Evolutionary conservation across 2,797 vertebrate species (phyloP), one percentile per base, ranked within the genome.

Genomic region (Clarias laeviceps): DNA sequence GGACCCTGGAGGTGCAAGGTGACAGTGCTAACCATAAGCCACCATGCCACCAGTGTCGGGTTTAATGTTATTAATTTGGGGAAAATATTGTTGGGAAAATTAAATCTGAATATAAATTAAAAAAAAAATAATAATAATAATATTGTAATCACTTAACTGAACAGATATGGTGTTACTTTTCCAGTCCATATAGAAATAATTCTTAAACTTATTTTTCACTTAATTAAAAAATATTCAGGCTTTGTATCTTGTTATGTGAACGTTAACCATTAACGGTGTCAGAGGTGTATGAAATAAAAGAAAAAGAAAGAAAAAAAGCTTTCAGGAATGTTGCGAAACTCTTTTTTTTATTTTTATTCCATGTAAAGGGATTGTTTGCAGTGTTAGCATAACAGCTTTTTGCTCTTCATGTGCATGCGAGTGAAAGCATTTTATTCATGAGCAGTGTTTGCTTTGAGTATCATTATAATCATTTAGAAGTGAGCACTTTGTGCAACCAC

Each of bases 381-480:
- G 70, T 56, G 29, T 32, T 29, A 24, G 32, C 4, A 11, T 66
- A 54, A 45, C 57, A 11, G 83, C n/a, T 50, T 80, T 50, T 45
- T 77, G 29, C 68, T 57, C 62, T 61, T 69, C 80, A 73, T 70
- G 45, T 83, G 11, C n/a, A 76, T 84, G 61, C 45, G 77, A 87
- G 76, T 76, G n/a, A 54, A 64, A 32, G 85, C 66, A 66, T 57
- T 90, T 88, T 85, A 86, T 78, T 87, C 74, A 85, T 82, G 64
- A 84, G 69, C 80, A 54, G 34, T 89, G 81, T 86, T 78, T 70
- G 68, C 40, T 64, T 85, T 84, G 76, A 85, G 86, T 27, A 84
- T 85, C 82, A 86, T 87, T 87, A 78, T 64, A 82, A 74, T 84
- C 69, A 82, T 86, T 89, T 73, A 82, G 66, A 4, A 85, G 9